Percentiles rank a stretch among this genome's conserved stretches.
Evolutionary conservation across 2,888 invertebrate genomes (phyloP).

Genomic region (Epinotia ramella): DNA sequence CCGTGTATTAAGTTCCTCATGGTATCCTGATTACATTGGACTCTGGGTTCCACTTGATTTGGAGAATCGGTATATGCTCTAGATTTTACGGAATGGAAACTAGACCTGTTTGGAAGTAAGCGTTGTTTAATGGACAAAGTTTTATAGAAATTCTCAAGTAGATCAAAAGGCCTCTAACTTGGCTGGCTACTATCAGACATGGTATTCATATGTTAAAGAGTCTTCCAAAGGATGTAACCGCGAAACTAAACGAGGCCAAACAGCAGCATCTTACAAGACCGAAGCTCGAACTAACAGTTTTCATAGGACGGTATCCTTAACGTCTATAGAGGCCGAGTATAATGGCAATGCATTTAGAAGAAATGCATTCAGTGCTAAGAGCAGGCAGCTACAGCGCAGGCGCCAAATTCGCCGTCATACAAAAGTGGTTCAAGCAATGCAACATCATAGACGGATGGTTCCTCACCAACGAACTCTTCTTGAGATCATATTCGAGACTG

Average conservation of each 20-base stretch:
- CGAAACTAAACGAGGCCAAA: too few relatives aligned
- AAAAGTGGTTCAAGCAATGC: conserved; percentile 56
- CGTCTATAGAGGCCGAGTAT: too few relatives aligned
- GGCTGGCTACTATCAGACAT: too few relatives aligned
- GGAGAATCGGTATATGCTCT: neutral
- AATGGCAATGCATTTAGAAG: conserved; percentile 55
- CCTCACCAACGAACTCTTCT: conserved; percentile 48
- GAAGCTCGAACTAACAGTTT: too few relatives aligned
- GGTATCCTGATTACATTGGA: neutral
- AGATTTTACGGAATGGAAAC: neutral
- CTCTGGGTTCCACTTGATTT: neutral
- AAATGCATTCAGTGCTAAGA: conserved; percentile 54
- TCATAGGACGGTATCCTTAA: too few relatives aligned
- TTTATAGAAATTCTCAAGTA: too few relatives aligned
- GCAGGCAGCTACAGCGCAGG: conserved; percentile 51
- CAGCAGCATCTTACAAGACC: too few relatives aligned
- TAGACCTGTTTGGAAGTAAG: too few relatives aligned
- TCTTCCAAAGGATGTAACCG: too few relatives aligned
- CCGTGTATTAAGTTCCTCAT: neutral
- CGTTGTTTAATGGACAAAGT: too few relatives aligned
- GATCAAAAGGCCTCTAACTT: too few relatives aligned
- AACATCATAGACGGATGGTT: conserved; percentile 54
- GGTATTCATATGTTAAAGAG: too few relatives aligned
- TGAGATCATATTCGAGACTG: conserved; percentile 51
- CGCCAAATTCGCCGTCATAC: conserved; percentile 51